These are phyloP conservation scores for Lacerta agilis DNA, from an alignment of 2,797 vertebrate species.

Conservation along the genomic window DNA sequence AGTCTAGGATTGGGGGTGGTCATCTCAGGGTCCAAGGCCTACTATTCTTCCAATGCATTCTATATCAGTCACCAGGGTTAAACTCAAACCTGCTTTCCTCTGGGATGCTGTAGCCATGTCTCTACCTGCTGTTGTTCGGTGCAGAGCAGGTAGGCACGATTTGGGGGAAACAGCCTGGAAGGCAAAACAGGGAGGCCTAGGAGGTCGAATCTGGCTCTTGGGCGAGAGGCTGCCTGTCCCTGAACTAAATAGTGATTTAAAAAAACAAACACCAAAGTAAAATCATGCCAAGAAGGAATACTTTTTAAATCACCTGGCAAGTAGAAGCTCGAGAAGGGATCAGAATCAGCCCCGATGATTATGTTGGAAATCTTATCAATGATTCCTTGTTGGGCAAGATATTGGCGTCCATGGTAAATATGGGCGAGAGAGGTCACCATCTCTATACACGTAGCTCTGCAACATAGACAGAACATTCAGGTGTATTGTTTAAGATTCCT, in stretches of 20 bases:
- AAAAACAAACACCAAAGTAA: background rate
- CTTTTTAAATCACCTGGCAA: slow-evolving; percentile 84
- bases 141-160: too few species aligned
- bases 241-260: too few species aligned
- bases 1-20: too few species aligned
- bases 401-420: slow-evolving; percentile 88
- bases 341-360: slow-evolving; percentile 90
- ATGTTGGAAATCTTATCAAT: slow-evolving; percentile 94
- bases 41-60: background rate
- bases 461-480: slow-evolving; percentile 17
- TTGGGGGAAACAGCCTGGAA: too few species aligned
- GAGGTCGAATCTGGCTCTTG: too few species aligned
- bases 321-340: slow-evolving; percentile 94
- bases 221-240: too few species aligned
- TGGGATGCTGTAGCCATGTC: too few species aligned
- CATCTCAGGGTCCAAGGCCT: too few species aligned
- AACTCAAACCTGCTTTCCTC: too few species aligned
- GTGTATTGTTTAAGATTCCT: background rate
- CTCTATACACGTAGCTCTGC: slow-evolving; percentile 91
- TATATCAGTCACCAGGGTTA: too few species aligned
- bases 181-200: too few species aligned
- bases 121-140: too few species aligned
- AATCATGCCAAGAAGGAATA: background rate
- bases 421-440: slow-evolving; percentile 90
- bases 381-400: slow-evolving; percentile 89